Base-by-base conservation (phyloP, 2,797 vertebrate genomes). In the Eurystomus glaucurus region DNA sequence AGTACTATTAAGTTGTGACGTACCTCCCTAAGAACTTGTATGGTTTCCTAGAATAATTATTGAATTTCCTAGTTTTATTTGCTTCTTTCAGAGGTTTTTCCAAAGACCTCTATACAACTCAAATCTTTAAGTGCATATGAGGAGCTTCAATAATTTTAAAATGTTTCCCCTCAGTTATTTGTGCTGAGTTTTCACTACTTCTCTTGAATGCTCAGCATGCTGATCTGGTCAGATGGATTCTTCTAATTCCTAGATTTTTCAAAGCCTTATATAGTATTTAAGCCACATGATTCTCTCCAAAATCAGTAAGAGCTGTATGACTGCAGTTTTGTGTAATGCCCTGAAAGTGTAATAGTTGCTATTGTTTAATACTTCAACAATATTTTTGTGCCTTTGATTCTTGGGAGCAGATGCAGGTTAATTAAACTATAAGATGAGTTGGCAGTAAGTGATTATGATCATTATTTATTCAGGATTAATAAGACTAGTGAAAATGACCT, bases 401-500 rank as follows among this genome's bases (percentile, higher is more conserved):
- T 46, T 78, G 33, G 48, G 65, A 95, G 74, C 54, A 93, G 68
- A 70, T 78, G 55, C 14, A 54, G 65, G 43, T 94, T 93, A 91
- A 93, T 83, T 90, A 85, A 96, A 61, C 75, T 75, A 41, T 60
- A 82, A 90, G 82, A 65, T 33, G 72, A 84, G 50, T 61, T 54
- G 77, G 50, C 60, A 84, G 50, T 21, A 54, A 28, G 37, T 54
- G 41, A 85, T 78, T 61, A 78, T 69, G 17, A 68, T 61, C 5
- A 31, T 80, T 88, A 85, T 70, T 96, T 89, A 72, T 91, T 69
- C 69, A 88, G 82, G 26, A 93, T 90, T 94, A 95, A 72, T 80
- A 81, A 71, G 46, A 61, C 39, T 61, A 37, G n/a, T 54, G 85
- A 35, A 75, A 90, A 85, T 19, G 50, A 4, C 48, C 57, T 37